Base-by-base conservation (phyloP, 2,113 vertebrate species). In the Zosterops pallidus region DNA sequence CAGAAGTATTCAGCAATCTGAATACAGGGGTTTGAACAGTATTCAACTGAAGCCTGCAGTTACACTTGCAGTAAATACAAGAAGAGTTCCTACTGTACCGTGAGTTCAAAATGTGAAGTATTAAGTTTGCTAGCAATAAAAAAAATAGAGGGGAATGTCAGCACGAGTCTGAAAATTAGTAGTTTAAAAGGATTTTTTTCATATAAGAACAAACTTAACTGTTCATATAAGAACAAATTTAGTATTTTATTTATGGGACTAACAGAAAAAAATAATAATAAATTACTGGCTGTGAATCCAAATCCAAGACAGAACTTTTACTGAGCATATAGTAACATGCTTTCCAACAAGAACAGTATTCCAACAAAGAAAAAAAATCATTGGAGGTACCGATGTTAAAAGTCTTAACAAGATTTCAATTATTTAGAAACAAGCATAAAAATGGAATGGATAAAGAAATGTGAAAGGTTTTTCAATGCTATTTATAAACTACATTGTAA, bases 331-430 rank as follows among this genome's bases (percentile, higher is more conserved):
- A 87, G 26, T 57, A 77, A 83, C 28, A 21, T 26, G 31, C 31
- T 92, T 65, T 63, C 89, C 81, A 86, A 56, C 17, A 87, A 42
- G 60, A 93, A 68, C n/a, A 28, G 26, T 56, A 84, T 75, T 42
- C 77, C 71, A 60, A 65, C n/a, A 56, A 70, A 76, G 17, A 26
- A 60, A 84, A 78, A 64, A 90, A 57, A 9, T 17, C 8, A 68
- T 33, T 84, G 81, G 77, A 91, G 92, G 84, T 69, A 79, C 15
- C 78, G 44, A 96, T 64, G n/a, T 56, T 81, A 87, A 91, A 90
- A 80, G 14, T 89, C 52, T 75, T 80, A 87, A 60, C 13, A 83
- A 76, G 50, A 57, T 53, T 26, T 41, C 46, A 69, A 62, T 80
- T 35, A 79, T 71, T 86, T 78, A 72, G 69, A 89, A 92, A 69